Base-by-base conservation (phyloP, 2,888 invertebrate genomes). In the Lasioglossum malachurum region DNA sequence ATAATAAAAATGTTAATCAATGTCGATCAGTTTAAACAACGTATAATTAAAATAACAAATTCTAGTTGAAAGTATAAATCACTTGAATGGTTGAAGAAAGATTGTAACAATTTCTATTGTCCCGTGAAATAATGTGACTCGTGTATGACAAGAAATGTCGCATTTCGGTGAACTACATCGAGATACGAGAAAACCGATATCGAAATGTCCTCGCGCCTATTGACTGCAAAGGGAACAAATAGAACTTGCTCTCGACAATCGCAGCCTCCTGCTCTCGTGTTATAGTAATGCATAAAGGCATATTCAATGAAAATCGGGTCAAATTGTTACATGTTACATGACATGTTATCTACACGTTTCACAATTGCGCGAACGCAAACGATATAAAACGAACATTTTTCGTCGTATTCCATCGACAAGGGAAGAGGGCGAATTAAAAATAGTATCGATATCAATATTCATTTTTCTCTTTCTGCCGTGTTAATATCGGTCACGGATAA, bases 121-220 rank as follows among this genome's bases (percentile, higher is more conserved):
- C 53, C n/a, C 23, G 31, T 64, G n/a, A 75, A 78, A 78, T 44
- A 53, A 67, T 23, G 16, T 53, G 60, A 57, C 49, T 77, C 57
- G 76, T 49, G 53, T 75, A 67, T 16, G 69, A 60, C 69, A 73
- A 78, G 75, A 76, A 86, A 82, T 75, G 75, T 73, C 80, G 80
- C 64, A 82, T 72, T 84, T 82, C 81, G 57, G 78, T 73, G 78
- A 82, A 83, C 84, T 89, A 82, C 76, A 87, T 78, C 80, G 80
- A 79, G 88, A 91, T 91, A 90, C 57, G 84, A 86, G 90, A 92
- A 91, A 89, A 90, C 90, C 90, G 90, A 93, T 93, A 93, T 82
- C 88, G 80, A 88, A 89, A 89, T 84, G 90, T 91, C 87, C 87
- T 85, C 88, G 83, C 81, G 75, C 85, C 85, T 89, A 92, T 92